phyloP scores from a whole-genome alignment of 2,888 invertebrate genomes.

The Pheosia gnoma region DNA sequence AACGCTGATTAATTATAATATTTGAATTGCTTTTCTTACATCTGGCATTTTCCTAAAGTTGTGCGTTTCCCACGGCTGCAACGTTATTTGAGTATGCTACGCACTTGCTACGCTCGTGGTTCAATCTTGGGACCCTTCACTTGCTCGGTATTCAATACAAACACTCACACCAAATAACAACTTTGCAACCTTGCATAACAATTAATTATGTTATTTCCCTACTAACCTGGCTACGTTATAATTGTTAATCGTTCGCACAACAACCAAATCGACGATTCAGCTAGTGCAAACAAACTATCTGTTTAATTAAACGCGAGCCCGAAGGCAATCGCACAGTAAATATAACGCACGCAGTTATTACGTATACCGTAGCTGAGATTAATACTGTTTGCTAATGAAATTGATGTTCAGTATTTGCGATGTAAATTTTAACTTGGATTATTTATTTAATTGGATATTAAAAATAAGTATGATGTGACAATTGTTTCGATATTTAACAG shows the following conservation, averaged over 20 bases:
- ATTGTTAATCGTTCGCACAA: conserved; percentile 11
- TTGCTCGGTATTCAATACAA: too few species aligned
- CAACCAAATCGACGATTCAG: conserved; percentile 36
- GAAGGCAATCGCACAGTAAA: conserved; percentile 51
- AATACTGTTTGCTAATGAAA: conserved; percentile 57
- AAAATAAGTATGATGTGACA: conserved; percentile 14
- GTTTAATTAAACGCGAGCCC: conserved; percentile 50
- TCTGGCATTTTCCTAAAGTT: too few species aligned
- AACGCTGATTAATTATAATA: too few species aligned
- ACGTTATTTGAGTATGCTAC: too few species aligned
- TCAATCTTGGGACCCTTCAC: too few species aligned
- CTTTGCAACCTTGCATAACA: neutral
- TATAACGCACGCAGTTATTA: conserved; percentile 44
- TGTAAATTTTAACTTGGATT: conserved; percentile 48
- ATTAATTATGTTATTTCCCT: neutral
- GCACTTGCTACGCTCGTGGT: too few species aligned
- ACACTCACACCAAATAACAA: too few species aligned
- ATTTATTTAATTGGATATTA: too few species aligned
- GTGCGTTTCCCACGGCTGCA: too few species aligned
- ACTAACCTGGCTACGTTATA: neutral
- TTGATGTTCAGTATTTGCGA: conserved; percentile 49
- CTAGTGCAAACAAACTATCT: conserved; percentile 39
- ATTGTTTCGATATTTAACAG: neutral
- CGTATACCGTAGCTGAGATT: conserved; percentile 46
- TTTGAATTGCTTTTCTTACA: too few species aligned